Evolutionary conservation across 2,888 invertebrate genomes (phyloP), one percentile per base, ranked within the genome.

Genomic region (Athetis lepigone): DNA sequence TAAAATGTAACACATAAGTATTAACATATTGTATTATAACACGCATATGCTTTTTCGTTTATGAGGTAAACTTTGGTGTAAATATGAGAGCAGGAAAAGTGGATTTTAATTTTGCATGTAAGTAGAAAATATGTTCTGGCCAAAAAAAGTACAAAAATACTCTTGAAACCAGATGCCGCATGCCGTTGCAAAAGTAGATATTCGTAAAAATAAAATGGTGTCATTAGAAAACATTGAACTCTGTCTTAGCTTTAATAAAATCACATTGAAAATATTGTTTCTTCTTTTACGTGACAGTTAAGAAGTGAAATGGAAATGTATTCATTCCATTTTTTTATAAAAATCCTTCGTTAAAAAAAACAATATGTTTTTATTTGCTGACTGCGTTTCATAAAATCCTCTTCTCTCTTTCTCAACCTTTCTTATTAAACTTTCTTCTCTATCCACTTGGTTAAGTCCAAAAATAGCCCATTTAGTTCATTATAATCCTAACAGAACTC

Each of bases 11-110:
- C 61, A 62, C 64, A 69, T 68, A 67, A 49, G 51, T 50, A 47
- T 75, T 70, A 51, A 75, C 56, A 57, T 75, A 71, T 57, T 70
- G 63, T 76, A 70, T 70, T 62, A 51, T 33, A 50, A 71, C 77
- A 63, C 27, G 72, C 50, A 55, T 72, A 55, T 51, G 55, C 62
- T 77, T 72, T 72, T 72, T 62, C 57, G 39, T 76, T 76, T 62
- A 71, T 62, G 51, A 37, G 19, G 49, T 54, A 50, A 74, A 70
- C 60, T 70, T 56, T 37, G 21, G 16, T 51, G 19, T 50, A 43
- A 46, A 56, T 36, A 43, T 40, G 76, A 37, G 36, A 39, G 2
- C 11, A n/a, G 36, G 46, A 57, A 57, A 71, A 63, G 40, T 63
- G 49, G 23, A 23, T 39, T 52, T 75, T 70, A 61, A 59, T 42